Evolutionary conservation across 2,113 vertebrate species (phyloP).

Genomic region (Plecotus auritus): DNA sequence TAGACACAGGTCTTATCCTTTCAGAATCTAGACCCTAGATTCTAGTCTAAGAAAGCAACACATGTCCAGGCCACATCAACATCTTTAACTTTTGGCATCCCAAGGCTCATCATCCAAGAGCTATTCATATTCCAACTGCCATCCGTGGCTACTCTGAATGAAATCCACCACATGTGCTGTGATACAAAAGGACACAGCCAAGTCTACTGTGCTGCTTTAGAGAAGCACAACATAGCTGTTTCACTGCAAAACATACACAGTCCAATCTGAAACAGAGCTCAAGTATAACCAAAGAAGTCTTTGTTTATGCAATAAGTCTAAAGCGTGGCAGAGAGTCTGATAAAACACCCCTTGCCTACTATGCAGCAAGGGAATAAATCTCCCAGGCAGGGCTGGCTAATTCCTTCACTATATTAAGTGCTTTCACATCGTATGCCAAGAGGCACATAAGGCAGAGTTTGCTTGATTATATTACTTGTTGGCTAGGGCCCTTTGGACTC

Average conservation of each 20-base stretch:
- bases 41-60: not conserved
- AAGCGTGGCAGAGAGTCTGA: slow-evolving; percentile 25
- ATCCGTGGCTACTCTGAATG: not conserved
- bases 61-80: not conserved
- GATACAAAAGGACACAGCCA: not conserved
- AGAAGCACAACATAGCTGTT: not conserved
- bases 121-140: not conserved
- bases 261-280: not conserved
- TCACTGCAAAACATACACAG: not conserved
- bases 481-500: not conserved
- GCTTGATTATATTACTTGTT: not conserved
- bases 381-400: not conserved
- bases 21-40: not conserved
- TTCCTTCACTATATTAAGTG: slow-evolving; percentile 7
- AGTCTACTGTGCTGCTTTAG: not conserved
- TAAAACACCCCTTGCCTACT: slow-evolving; percentile 15
- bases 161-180: not conserved
- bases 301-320: slow-evolving; percentile 26
- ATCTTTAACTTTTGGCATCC: not conserved
- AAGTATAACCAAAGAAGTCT: slow-evolving; percentile 10
- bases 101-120: not conserved
- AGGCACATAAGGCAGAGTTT: not conserved
- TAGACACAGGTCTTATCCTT: not conserved
- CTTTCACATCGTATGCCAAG: slow-evolving; percentile 12
- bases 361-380: slow-evolving; percentile 8